Evolutionary conservation across 2,888 invertebrate species (phyloP), one percentile per base, ranked within the genome.

Genomic region (Pachymerium ferrugineum): DNA sequence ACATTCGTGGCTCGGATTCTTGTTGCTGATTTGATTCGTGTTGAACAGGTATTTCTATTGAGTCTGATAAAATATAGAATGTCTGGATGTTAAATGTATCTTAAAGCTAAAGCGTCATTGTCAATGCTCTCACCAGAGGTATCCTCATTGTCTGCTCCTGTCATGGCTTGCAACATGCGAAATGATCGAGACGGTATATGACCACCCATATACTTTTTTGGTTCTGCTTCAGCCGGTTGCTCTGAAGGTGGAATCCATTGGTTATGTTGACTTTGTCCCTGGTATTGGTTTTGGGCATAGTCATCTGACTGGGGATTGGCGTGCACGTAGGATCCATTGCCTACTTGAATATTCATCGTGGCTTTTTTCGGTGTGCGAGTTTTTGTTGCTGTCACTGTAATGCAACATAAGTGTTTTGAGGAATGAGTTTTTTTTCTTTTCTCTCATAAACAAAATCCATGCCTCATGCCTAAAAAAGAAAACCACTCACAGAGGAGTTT

Each of bases 151-250:
- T 89, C 88, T n/a, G 42, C 33, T 25, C 72, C 72, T 77, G 90
- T 90, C 90, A 91, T 90, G 72, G 89, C 89, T 83, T 92, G 91
- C 74, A 92, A 83, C 80, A 90, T 88, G 82, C 88, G 89, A 83
- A 92, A 92, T 47, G 91, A 90, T 81, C 90, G 87, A 77, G 91
- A 91, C 73, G 92, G 92, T 82, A 92, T 92, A 77, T 89, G 88
- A 80, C 89, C 88, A 74, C 92, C 92, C 47, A 30, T 72, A 25
- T 72, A 72, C 47, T 72, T 72, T 29, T 72, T 72, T 25, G 72
- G 72, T 25, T 72, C 72, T 5, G 72, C 72, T 42, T 72, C 72
- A 10, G 47, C 72, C 5, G 35, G 35, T n/a, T 72, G 72, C 19
- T 72, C 42, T 2, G 72, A 72, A 4, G 72, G 72, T 5, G 72